A percentile compares a stretch with the other conserved stretches of the same genome.
phyloP scores from a whole-genome alignment of 2,797 vertebrate genomes.

The Sebastes steindachneri region DNA sequence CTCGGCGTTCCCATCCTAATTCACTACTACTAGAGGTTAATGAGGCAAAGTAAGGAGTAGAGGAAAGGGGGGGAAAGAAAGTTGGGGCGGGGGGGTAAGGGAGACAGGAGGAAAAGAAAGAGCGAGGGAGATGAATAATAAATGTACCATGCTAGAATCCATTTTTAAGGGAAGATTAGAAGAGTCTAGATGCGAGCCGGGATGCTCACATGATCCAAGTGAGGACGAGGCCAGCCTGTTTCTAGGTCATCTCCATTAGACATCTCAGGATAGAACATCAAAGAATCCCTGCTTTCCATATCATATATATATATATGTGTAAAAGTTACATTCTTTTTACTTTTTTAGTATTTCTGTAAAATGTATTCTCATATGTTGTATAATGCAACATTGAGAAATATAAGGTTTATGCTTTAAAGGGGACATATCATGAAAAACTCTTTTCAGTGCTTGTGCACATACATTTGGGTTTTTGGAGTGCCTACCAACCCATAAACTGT shows the following conservation, averaged over 20 bases:
- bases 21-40: conserved; percentile 64
- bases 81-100: conserved; percentile 36
- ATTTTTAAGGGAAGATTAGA: conserved; percentile 77
- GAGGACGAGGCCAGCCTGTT: conserved; percentile 59
- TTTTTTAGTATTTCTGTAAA: not conserved
- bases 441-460: not conserved
- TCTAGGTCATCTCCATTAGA: conserved; percentile 73
- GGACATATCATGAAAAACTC: no score
- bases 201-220: conserved; percentile 62
- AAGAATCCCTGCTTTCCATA: conserved; percentile 33
- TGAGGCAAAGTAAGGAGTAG: conserved; percentile 67
- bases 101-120: conserved; percentile 47
- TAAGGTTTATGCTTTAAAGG: not conserved
- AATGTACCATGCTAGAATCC: conserved; percentile 72
- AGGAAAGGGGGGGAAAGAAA: conserved; percentile 45
- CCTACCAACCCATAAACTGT: not conserved
- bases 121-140: conserved; percentile 77
- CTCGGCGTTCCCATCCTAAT: conserved; percentile 41
- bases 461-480: no score
- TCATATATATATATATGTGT: not conserved
- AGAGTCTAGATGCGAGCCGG: conserved; percentile 63
- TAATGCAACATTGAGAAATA: not conserved
- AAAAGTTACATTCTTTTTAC: not conserved
- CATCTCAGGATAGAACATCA: conserved; percentile 56
- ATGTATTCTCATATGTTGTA: not conserved